These are phyloP conservation scores for Macrobrachium nipponense DNA, from an alignment of 1,140 invertebrate genomes.

Conservation along the genomic window DNA sequence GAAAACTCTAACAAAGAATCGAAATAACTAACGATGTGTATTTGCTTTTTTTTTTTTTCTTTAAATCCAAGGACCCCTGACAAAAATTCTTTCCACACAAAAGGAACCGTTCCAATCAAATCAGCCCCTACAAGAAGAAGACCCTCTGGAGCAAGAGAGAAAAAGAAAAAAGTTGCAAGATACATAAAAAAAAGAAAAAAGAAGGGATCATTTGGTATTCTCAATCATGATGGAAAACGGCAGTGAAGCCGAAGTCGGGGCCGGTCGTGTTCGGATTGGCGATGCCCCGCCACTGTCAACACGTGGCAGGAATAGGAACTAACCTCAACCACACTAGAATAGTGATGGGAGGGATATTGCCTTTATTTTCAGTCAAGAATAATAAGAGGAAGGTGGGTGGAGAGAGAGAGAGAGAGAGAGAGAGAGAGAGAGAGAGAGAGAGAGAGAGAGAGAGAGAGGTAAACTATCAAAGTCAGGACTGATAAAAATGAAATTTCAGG, in stretches of 20 bases:
- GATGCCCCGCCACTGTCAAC: constrained; percentile 35
- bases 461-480: not conserved
- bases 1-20: too few relatives aligned
- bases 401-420: constrained; percentile 27
- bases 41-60: too few relatives aligned
- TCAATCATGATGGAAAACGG: constrained; percentile 38
- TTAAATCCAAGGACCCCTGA: too few relatives aligned
- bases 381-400: not conserved
- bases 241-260: constrained; percentile 19
- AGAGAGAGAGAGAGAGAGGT: not conserved
- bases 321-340: too few relatives aligned
- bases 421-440: not conserved
- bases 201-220: constrained; percentile 51
- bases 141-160: not conserved
- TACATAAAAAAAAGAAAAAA: constrained; percentile 29
- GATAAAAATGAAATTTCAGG: too few relatives aligned
- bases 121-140: not conserved
- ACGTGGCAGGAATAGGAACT: not conserved
- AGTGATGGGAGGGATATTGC: not conserved
- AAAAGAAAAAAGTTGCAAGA: not conserved
- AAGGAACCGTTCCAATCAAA: not conserved
- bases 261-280: constrained; percentile 28
- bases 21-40: too few relatives aligned
- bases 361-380: not conserved
- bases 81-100: too few relatives aligned